phyloP scores from a whole-genome alignment of 1,140 invertebrate species.

The Aphidius gifuensis region DNA sequence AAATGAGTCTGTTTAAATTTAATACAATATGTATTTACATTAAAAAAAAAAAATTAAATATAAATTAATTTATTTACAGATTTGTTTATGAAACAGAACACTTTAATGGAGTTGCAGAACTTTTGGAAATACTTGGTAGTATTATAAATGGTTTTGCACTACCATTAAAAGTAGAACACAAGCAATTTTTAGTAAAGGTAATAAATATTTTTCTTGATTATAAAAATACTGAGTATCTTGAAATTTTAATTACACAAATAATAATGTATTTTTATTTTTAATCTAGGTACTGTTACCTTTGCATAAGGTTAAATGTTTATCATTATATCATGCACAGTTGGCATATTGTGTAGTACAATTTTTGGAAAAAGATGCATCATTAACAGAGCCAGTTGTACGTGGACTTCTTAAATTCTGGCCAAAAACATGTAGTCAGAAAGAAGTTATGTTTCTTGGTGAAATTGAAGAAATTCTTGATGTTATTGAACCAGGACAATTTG shows the following conservation, averaged over 20 bases:
- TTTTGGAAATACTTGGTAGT: conserved; percentile 98
- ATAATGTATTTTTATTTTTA: conserved; percentile 19
- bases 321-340: conserved; percentile 93
- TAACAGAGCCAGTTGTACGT: conserved; percentile 94
- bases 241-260: not conserved
- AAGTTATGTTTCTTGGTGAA: conserved; percentile 98
- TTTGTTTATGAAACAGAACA: conserved; percentile 99
- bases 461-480: conserved; percentile 98
- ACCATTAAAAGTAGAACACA: conserved; percentile 95
- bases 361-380: conserved; percentile 95
- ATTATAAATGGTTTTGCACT: conserved; percentile 99
- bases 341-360: conserved; percentile 99
- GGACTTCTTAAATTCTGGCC: conserved; percentile 98
- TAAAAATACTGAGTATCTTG: not conserved
- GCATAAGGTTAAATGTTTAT: conserved; percentile 95
- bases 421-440: conserved; percentile 98
- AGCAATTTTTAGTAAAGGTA: conserved; percentile 93
- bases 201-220: not conserved
- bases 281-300: conserved; percentile 86
- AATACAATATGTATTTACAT: no score
- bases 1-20: no score
- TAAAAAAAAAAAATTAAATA: no score
- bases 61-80: conserved; percentile 57
- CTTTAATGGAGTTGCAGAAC: conserved; percentile 98
- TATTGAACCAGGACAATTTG: conserved; percentile 97